Evolutionary conservation across 2,888 invertebrate species (phyloP).

Genomic region (Andrena bicolor): DNA sequence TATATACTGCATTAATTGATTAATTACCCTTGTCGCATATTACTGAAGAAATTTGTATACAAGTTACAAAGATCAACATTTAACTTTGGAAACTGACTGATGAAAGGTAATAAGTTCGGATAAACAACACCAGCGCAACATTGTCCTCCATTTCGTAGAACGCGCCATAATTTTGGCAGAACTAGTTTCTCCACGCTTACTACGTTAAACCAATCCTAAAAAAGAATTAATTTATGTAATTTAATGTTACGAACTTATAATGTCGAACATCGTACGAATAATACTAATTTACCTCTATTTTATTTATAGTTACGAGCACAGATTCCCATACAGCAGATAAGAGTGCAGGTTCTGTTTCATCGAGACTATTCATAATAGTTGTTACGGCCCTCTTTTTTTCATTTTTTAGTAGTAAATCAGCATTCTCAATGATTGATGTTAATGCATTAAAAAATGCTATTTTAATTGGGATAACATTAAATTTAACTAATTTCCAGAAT

Average conservation of each 20-base stretch:
- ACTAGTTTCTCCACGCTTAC: constrained; percentile 91
- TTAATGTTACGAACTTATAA: constrained; percentile 6
- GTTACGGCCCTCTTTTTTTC: constrained; percentile 87
- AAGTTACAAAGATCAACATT: constrained; percentile 86
- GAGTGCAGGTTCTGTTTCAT: constrained; percentile 89
- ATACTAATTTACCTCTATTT: constrained; percentile 86
- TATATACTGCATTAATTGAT: neutral
- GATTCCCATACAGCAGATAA: constrained; percentile 91
- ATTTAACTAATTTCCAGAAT: constrained; percentile 91
- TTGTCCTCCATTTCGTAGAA: constrained; percentile 90
- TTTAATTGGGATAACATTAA: constrained; percentile 86
- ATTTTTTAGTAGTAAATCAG: constrained; percentile 86
- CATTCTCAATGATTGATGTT: constrained; percentile 88
- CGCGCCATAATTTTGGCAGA: constrained; percentile 89
- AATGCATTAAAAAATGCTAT: constrained; percentile 90
- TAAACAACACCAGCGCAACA: constrained; percentile 91
- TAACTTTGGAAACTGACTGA: constrained; percentile 89
- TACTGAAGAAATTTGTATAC: constrained; percentile 89
- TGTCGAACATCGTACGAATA: neutral
- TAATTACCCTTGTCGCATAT: constrained; percentile 89
- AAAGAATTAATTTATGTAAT: constrained; percentile 9
- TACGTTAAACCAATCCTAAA: constrained; percentile 90
- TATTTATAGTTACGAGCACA: constrained; percentile 87
- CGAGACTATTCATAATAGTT: constrained; percentile 88
- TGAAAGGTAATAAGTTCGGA: constrained; percentile 91